Percentiles rank a stretch among this genome's conserved stretches.
Evolutionary conservation across 1,140 invertebrate species (phyloP).

Genomic region (Brachionus manjavacas): DNA sequence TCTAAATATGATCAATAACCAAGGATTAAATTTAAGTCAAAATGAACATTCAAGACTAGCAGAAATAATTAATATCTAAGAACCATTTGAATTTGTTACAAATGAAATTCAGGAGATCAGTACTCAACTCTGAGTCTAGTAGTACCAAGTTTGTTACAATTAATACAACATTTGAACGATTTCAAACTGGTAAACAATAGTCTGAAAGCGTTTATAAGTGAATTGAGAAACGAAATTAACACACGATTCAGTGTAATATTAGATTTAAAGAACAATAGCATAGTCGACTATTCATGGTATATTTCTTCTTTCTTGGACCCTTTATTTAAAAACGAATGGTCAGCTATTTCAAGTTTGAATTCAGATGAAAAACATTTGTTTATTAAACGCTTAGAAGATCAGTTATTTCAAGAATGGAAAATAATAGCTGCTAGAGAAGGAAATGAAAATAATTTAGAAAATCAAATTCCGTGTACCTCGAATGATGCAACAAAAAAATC

Average conservation of each 20-base stretch:
- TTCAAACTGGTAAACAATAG: background rate
- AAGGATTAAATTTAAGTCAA: background rate
- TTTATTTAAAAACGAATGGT: background rate
- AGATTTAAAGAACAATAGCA: background rate
- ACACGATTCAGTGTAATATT: background rate
- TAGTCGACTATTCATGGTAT: background rate
- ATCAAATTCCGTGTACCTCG: background rate
- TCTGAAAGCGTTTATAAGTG: background rate
- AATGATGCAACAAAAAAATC: background rate
- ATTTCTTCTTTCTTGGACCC: background rate
- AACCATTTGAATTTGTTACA: background rate
- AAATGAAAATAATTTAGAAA: background rate
- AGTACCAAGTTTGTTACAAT: no score
- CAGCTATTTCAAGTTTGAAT: background rate
- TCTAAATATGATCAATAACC: background rate
- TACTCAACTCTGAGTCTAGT: no score
- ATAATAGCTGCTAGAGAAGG: background rate
- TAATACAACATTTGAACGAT: background rate
- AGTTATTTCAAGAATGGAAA: background rate
- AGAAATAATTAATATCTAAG: background rate
- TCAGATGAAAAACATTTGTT: background rate
- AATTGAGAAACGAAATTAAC: background rate
- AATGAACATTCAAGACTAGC: background rate
- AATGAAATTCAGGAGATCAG: no score
- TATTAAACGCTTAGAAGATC: background rate